Percentiles rank a stretch among this genome's conserved stretches.
Conservation (phyloP, 2,113 vertebrate genomes). For the Dendropsophus ebraccatus region DNA sequence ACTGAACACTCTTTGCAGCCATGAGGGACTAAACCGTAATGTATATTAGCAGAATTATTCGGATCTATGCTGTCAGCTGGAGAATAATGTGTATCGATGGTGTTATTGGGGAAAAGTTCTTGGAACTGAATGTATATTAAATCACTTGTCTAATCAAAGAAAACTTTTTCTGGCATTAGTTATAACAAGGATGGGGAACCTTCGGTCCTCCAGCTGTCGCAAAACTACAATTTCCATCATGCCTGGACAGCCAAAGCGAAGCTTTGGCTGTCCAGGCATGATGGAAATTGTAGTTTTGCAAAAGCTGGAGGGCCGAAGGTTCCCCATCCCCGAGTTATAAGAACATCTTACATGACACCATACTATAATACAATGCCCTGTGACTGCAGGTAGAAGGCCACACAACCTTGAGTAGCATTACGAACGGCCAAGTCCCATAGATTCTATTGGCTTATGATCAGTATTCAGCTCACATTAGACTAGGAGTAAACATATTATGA, state of each 20-base stretch:
- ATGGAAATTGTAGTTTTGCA: no score
- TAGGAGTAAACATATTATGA: background rate
- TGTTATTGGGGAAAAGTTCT: background rate
- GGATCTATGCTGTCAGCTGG: no score
- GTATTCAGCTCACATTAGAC: constrained; percentile 14
- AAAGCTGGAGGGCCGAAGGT: no score
- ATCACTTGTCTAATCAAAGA: background rate
- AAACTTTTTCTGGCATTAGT: no score
- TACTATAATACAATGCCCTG: background rate
- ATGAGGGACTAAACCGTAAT: no score
- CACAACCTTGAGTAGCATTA: background rate
- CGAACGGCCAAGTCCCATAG: background rate
- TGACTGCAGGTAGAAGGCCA: background rate
- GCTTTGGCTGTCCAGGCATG: no score
- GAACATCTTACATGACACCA: background rate
- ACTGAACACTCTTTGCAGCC: no score
- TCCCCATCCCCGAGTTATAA: background rate
- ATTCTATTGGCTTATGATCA: background rate
- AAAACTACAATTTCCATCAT: no score
- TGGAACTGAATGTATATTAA: background rate
- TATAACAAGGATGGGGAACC: no score
- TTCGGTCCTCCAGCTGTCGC: no score
- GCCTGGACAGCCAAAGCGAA: no score
- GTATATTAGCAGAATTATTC: no score
- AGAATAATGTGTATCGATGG: background rate